Percentiles rank a stretch among this genome's conserved stretches.
phyloP scores from a whole-genome alignment of 2,113 vertebrate species.

The Pica pica region DNA sequence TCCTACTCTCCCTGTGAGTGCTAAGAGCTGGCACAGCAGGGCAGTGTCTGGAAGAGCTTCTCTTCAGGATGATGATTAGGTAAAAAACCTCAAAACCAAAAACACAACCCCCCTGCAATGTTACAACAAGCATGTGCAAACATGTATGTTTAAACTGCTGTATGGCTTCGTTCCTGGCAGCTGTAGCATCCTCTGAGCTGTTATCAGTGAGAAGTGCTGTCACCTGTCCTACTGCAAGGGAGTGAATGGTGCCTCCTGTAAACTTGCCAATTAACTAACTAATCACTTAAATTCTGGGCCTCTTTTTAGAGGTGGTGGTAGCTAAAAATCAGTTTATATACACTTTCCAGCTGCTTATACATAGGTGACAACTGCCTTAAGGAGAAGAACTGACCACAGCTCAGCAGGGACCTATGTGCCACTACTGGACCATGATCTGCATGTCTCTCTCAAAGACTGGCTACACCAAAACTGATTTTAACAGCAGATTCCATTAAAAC shows the following conservation, averaged over 20 bases:
- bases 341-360: neutral
- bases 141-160: rapidly evolving
- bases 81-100: neutral
- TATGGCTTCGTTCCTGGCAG: neutral
- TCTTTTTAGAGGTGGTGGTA: neutral
- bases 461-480: neutral
- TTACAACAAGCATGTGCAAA: neutral
- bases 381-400: neutral
- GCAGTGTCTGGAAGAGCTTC: neutral
- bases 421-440: neutral
- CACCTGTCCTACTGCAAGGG: rapidly evolving
- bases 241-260: neutral
- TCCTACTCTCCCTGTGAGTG: rapidly evolving
- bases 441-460: neutral
- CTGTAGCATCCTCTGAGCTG: neutral
- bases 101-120: rapidly evolving
- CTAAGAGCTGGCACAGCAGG: neutral
- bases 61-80: too few species aligned
- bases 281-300: neutral
- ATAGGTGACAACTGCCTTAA: neutral
- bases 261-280: neutral
- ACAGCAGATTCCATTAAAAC: rapidly evolving
- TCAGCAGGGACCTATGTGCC: neutral
- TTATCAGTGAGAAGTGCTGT: rapidly evolving
- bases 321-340: neutral